A percentile compares a stretch with the other conserved stretches of the same genome.
These are phyloP conservation scores for Pangasius sanitwongsei DNA, from an alignment of 2,797 vertebrate species.

Conservation along the genomic window DNA sequence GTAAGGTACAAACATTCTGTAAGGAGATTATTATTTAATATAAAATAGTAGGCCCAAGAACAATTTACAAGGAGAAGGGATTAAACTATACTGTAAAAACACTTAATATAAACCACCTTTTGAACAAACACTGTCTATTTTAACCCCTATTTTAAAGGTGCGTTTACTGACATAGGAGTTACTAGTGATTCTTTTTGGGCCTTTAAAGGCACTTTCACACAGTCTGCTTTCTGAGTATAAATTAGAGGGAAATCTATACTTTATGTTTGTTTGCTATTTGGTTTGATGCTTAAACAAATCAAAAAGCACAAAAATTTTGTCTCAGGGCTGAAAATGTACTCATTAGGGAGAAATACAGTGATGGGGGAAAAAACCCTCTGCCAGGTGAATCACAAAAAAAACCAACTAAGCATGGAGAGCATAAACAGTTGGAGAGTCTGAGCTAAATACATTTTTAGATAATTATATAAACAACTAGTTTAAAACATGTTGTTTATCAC, in stretches of 20 bases:
- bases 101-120: neutral
- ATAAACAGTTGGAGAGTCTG: neutral
- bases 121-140: neutral
- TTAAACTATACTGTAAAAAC: neutral
- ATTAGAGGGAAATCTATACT: neutral
- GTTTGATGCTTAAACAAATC: neutral
- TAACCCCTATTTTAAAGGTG: neutral
- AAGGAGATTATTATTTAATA: neutral
- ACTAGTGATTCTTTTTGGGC: neutral
- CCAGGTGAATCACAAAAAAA: neutral
- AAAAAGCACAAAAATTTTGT: neutral
- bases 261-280: neutral
- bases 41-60: neutral
- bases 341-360: neutral
- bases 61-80: neutral
- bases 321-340: neutral
- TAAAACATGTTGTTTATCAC: neutral
- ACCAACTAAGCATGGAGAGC: neutral
- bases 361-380: neutral
- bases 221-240: neutral
- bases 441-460: neutral
- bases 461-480: neutral
- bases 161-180: neutral
- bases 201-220: neutral
- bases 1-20: neutral